Evolutionary conservation across 1,140 invertebrate species (phyloP), one percentile per base, ranked within the genome.

Genomic region (Contarinia nasturtii): DNA sequence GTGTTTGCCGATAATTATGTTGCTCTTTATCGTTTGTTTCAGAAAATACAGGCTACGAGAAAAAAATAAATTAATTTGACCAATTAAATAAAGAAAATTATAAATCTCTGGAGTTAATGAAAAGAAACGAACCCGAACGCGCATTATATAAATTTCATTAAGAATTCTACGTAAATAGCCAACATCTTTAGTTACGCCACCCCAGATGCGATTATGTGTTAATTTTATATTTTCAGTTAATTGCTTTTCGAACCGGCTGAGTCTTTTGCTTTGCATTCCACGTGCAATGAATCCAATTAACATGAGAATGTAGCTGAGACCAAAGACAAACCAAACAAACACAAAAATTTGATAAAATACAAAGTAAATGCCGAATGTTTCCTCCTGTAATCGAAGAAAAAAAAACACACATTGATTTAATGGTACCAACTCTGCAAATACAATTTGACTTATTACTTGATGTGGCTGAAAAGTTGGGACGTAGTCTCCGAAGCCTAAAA

Each of bases 401-500:
- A 3, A 38, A 38, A 7, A 14, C 3, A 7, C 5, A 38, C 3
- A 7, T 38, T 38, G 15, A 38, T n/a, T n/a, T n/a, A 38, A 38
- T n/a, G 14, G n/a, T 8, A 36, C 34, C 8, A 36, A 10, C 14
- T 18, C 37, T 40, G 17, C 37, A 40, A 40, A 40, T 18, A 5
- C 14, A 12, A 40, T 3, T 14, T 10, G 8, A 40, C 37, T 18
- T 18, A 12, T 41, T 20, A 43, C 41, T 18, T 43, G 41, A 43
- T 43, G 41, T 18, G 41, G 41, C 12, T 43, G 41, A 21, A 43
- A 43, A 12, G 61, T 64, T 55, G 90, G 87, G 15, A 94, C 89
- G 54, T 79, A 82, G 66, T 95, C 90, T 27, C 90, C 91, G 61
- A 94, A 95, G 18, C 91, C 91, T n/a, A n/a, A n/a, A n/a, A n/a